Evolutionary conservation across 2,888 invertebrate genomes (phyloP).

Genomic region (Scrobipalpa costella): DNA sequence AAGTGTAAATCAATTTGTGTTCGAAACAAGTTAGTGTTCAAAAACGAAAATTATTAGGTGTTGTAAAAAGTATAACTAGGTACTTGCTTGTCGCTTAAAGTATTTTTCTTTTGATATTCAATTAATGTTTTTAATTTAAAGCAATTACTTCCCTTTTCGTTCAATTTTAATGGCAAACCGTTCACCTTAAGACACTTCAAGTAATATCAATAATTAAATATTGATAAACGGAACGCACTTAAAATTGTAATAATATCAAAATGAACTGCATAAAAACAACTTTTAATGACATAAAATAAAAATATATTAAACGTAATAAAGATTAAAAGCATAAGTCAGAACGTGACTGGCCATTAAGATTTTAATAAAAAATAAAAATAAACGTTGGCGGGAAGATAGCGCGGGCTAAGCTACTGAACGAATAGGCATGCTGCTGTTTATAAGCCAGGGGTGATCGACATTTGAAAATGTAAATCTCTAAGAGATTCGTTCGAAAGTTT

Average conservation of each 20-base stretch:
- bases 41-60: too few relatives aligned
- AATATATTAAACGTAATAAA: slow-evolving; percentile 21
- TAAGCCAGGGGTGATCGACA: not conserved
- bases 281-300: slow-evolving; percentile 16
- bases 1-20: too few relatives aligned
- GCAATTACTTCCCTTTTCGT: not conserved
- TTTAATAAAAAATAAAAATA: slow-evolving; percentile 43
- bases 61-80: too few relatives aligned
- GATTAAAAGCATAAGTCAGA: slow-evolving; percentile 23
- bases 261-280: slow-evolving; percentile 19
- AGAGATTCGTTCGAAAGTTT: not conserved
- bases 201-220: slow-evolving; percentile 8
- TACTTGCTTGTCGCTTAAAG: not conserved
- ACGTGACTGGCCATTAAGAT: slow-evolving; percentile 35
- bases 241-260: slow-evolving; percentile 10
- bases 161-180: not conserved
- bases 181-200: not conserved
- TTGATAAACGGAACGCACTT: slow-evolving; percentile 6
- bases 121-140: not conserved
- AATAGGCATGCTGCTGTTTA: slow-evolving; percentile 6
- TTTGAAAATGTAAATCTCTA: not conserved
- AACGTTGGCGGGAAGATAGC: slow-evolving; percentile 39
- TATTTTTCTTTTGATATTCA: not conserved
- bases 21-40: too few relatives aligned
- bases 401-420: slow-evolving; percentile 47